Evolutionary conservation across 2,888 invertebrate genomes (phyloP).

Genomic region (Sphaeridia pumilis): DNA sequence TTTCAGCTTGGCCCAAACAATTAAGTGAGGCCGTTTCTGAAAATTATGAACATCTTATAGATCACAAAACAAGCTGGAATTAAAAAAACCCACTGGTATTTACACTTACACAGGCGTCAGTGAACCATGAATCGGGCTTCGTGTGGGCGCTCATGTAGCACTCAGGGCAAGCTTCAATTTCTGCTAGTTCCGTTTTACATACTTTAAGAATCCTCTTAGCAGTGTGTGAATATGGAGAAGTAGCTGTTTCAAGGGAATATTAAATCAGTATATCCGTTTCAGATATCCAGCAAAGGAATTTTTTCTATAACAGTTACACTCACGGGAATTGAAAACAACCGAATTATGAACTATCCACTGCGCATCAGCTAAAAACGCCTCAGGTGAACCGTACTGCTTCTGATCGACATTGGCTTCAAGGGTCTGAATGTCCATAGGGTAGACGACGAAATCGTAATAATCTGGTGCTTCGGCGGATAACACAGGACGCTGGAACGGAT

Average conservation of each 20-base stretch:
- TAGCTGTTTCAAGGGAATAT: conserved; percentile 14
- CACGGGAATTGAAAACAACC: conserved; percentile 77
- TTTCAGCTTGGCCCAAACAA: conserved; percentile 94
- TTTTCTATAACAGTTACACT: conserved; percentile 39
- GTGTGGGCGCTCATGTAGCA: conserved; percentile 80
- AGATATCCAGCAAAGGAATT: background rate
- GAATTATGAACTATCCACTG: conserved; percentile 93
- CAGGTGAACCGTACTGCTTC: conserved; percentile 69
- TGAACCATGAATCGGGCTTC: conserved; percentile 72
- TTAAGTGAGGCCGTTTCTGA: conserved; percentile 64
- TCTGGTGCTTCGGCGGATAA: conserved; percentile 57
- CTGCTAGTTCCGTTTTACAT: conserved; percentile 75
- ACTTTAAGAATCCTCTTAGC: conserved; percentile 71
- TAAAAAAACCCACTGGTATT: background rate
- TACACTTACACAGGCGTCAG: conserved; percentile 64
- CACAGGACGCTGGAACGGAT: conserved; percentile 66
- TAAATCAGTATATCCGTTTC: no score
- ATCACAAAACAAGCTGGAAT: conserved; percentile 2
- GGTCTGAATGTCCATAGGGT: conserved; percentile 71
- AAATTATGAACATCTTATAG: conserved; percentile 26
- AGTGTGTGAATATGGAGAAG: conserved; percentile 46
- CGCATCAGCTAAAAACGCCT: conserved; percentile 76
- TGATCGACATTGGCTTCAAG: conserved; percentile 64
- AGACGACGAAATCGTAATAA: conserved; percentile 68
- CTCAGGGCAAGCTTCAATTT: conserved; percentile 86